Evolutionary conservation across 1,140 invertebrate species (phyloP).

Genomic region (Papilio polyxenes): DNA sequence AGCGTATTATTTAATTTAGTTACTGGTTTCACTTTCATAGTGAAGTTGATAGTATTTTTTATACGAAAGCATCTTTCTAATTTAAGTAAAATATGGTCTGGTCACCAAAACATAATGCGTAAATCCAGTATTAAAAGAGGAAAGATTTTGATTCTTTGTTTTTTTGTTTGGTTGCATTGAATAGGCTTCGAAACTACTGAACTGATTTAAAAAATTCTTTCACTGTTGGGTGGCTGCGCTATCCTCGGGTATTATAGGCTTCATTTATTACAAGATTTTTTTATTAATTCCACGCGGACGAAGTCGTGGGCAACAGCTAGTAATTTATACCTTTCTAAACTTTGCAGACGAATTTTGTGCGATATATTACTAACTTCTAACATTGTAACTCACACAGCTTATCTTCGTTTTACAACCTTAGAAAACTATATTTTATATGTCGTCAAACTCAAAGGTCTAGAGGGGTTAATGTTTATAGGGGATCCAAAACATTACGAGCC

Average conservation of each 20-base stretch:
- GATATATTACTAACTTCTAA: constrained; percentile 20
- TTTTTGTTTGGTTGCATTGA: no score
- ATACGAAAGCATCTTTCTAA: no score
- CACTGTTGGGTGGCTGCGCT: no score
- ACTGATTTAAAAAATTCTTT: no score
- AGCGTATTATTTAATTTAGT: constrained; percentile 20
- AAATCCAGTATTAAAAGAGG: no score
- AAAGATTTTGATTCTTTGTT: no score
- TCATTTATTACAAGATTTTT: no score
- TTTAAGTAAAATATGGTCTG: no score
- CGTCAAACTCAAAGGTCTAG: constrained; percentile 22
- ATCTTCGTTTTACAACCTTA: constrained; percentile 27
- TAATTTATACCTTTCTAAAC: neutral
- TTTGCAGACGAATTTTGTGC: constrained; percentile 13
- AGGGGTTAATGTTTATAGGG: constrained; percentile 26
- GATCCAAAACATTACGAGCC: constrained; percentile 18
- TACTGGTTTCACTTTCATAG: neutral
- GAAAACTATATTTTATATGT: constrained; percentile 26
- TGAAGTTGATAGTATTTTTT: neutral
- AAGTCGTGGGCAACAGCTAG: neutral
- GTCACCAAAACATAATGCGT: no score
- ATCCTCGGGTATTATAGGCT: no score
- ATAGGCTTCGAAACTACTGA: no score
- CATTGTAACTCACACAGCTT: constrained; percentile 24
- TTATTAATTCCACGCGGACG: no score